phyloP scores from a whole-genome alignment of 35 echinoderm and acorn worm species.

The Ophioderma brevispina region DNA sequence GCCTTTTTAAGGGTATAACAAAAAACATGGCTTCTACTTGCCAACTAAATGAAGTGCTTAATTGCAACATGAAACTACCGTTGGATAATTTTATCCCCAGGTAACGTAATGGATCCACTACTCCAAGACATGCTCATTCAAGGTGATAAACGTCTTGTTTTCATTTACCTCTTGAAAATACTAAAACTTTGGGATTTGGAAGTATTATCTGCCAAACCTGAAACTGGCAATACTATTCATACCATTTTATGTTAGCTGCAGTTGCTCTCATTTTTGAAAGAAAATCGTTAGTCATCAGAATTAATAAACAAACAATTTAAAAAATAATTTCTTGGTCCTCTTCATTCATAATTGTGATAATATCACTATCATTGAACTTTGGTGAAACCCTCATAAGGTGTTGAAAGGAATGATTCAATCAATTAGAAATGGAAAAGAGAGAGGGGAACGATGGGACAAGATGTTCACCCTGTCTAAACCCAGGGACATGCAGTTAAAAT shows the following conservation, averaged over 20 bases:
- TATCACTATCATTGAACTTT: background rate
- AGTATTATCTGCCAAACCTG: background rate
- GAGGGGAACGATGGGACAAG: conserved; percentile 30
- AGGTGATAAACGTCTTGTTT: background rate
- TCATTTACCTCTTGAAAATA: background rate
- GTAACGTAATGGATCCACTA: background rate
- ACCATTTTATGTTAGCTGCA: background rate
- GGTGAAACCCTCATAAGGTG: conserved; percentile 13
- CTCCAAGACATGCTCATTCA: background rate
- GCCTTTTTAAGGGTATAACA: background rate
- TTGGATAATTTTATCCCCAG: background rate
- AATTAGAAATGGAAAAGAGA: conserved; percentile 54
- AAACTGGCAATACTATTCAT: background rate
- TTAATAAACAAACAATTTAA: conserved; percentile 27
- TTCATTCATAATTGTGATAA: background rate
- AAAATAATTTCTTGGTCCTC: conserved; percentile 15
- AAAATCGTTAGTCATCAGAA: background rate
- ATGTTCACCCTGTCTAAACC: conserved; percentile 58
- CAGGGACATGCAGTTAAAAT: conserved; percentile 47
- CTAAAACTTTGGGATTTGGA: background rate
- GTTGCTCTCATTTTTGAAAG: background rate
- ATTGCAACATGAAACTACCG: background rate
- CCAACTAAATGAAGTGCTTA: background rate
- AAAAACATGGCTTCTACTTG: conserved; percentile 10
- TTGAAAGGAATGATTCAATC: conserved; percentile 38